Conservation (phyloP, 2,113 vertebrate species). For the Pseudonaja textilis region DNA sequence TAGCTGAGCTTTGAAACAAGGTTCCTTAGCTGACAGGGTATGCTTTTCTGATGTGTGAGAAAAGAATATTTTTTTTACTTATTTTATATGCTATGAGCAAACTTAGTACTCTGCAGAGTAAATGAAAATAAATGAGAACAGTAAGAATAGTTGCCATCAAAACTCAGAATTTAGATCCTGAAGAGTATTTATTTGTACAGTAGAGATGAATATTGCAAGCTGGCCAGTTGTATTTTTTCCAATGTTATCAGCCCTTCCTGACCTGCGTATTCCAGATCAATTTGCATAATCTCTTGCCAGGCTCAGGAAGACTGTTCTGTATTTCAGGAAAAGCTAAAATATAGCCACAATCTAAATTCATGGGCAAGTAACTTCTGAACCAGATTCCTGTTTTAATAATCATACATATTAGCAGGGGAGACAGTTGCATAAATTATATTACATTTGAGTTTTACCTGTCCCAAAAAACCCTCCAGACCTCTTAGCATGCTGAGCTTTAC, state of each 20-base stretch:
- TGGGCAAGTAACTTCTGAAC: background rate
- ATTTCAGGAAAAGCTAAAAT: background rate
- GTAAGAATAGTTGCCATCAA: background rate
- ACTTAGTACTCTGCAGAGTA: background rate
- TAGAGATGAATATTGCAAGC: background rate
- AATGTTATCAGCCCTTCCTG: background rate
- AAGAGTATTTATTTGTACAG: background rate
- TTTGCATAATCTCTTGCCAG: background rate
- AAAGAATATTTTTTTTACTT: background rate
- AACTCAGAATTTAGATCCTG: background rate
- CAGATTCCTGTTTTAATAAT: background rate
- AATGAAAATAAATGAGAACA: background rate
- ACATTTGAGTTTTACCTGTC: background rate
- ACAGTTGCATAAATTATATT: background rate
- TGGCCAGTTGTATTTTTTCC: background rate
- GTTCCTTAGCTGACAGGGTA: background rate
- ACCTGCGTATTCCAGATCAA: background rate
- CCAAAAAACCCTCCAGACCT: slow-evolving; percentile 13
- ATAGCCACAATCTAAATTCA: background rate
- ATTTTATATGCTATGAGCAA: background rate
- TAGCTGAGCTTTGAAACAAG: background rate
- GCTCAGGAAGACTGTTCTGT: background rate
- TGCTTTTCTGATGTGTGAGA: background rate
- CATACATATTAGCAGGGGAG: too few relatives aligned
- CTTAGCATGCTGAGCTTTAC: slow-evolving; percentile 8